Conservation (phyloP, 2,797 vertebrate species). For the Falco berigora region DNA sequence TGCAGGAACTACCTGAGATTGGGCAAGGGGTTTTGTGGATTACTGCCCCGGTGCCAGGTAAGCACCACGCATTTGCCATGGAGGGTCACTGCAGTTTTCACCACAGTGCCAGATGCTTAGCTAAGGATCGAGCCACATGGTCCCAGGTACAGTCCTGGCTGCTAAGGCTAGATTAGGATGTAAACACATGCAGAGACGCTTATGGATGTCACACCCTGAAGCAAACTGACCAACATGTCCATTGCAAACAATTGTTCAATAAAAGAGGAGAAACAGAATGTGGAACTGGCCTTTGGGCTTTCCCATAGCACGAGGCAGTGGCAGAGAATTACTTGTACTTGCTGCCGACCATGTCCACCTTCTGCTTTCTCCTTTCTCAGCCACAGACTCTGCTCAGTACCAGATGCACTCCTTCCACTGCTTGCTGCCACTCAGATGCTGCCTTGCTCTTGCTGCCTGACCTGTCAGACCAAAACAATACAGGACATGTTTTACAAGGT, state of each 20-base stretch:
- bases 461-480: conserved; percentile 26
- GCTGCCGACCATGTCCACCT: neutral
- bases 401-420: neutral
- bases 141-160: neutral
- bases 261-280: neutral
- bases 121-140: neutral
- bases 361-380: neutral
- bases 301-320: neutral
- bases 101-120: neutral
- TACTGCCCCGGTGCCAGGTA: neutral
- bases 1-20: neutral
- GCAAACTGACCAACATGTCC: neutral
- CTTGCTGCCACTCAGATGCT: neutral
- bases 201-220: neutral
- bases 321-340: neutral
- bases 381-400: neutral
- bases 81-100: neutral
- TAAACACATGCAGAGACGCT: neutral
- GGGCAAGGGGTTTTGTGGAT: neutral
- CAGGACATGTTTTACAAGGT: conserved; percentile 48
- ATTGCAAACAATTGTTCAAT: neutral
- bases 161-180: neutral
- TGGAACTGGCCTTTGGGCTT: neutral
- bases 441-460: conserved; percentile 16
- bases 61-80: neutral